Evolutionary conservation across 2,888 invertebrate genomes (phyloP), one percentile per base, ranked within the genome.

Genomic region (Drosophila pseudotakahashii): DNA sequence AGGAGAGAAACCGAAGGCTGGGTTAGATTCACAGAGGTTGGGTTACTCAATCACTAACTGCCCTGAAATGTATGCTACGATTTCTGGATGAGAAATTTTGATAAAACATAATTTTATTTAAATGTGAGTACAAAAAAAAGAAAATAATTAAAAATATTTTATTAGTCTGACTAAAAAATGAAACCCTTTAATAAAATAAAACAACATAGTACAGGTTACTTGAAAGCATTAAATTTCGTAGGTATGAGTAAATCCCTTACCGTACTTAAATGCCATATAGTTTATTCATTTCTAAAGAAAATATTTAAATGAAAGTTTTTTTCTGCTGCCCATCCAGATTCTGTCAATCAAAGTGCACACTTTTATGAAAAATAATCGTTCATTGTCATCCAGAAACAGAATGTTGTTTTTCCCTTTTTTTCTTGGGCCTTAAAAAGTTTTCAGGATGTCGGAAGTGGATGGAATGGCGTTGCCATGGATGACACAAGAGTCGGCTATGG

Each of bases 331-430:
- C 36, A 16, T 14, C 39, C 45, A 34, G 34, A 53, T 53, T 34
- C 66, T 66, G 53, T 66, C 53, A 66, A 66, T 66, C 66, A 66
- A 66, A 53, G 53, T 66, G 47, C 57, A 41, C 57, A 45, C 50
- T 48, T 68, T 58, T 50, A 66, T 47, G 66, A 66, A 64, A 66
- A 68, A 58, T 68, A 68, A 68, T 68, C 68, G 67, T 50, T 68
- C 57, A 57, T 68, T 68, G 57, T 68, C 67, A 58, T 34, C 13
- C 68, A 68, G 32, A 30, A 30, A n/a, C n/a, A n/a, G n/a, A n/a
- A 69, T 59, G 59, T 59, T 53, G 16, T 36, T 53, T 39, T 59
- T 13, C 34, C 16, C 37, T 26, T 41, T 45, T 45, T 37, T 68
- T 13, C 13, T 30, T 41, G 6, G 41, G 39, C 68, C 52, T 68